Evolutionary conservation across 2,888 invertebrate species (phyloP).

Genomic region (Nymphalis c-album): DNA sequence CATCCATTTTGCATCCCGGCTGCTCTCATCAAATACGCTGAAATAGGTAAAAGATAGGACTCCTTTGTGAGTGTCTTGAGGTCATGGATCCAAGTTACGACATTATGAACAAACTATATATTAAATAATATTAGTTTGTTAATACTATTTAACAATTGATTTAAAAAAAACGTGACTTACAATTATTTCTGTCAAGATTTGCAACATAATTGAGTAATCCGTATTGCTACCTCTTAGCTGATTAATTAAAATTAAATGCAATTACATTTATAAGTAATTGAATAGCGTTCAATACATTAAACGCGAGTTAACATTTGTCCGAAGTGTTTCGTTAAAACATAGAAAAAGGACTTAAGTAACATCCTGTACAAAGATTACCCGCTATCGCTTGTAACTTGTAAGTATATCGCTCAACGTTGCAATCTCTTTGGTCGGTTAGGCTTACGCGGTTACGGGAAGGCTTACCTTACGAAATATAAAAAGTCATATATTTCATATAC

Average conservation of each 20-base stretch:
- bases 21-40: conserved; percentile 45
- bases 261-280: no score
- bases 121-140: not conserved
- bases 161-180: no score
- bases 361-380: not conserved
- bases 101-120: not conserved
- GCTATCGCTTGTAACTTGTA: conserved; percentile 16
- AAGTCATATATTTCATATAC: conserved; percentile 8
- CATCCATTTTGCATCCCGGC: conserved; percentile 46
- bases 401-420: conserved; percentile 22
- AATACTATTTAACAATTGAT: no score
- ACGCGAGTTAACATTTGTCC: no score
- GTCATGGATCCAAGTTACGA: conserved; percentile 20
- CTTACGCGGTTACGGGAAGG: conserved; percentile 35
- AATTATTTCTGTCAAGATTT: no score
- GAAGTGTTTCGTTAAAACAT: no score
- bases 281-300: no score
- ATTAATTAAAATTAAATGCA: no score
- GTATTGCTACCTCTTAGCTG: not conserved
- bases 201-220: not conserved
- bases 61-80: conserved; percentile 48
- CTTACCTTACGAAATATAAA: conserved; percentile 9
- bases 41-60: conserved; percentile 47
- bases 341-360: no score
- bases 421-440: conserved; percentile 42